Evolutionary conservation across 2,797 vertebrate species (phyloP).

Genomic region (Myotis findleyi): DNA sequence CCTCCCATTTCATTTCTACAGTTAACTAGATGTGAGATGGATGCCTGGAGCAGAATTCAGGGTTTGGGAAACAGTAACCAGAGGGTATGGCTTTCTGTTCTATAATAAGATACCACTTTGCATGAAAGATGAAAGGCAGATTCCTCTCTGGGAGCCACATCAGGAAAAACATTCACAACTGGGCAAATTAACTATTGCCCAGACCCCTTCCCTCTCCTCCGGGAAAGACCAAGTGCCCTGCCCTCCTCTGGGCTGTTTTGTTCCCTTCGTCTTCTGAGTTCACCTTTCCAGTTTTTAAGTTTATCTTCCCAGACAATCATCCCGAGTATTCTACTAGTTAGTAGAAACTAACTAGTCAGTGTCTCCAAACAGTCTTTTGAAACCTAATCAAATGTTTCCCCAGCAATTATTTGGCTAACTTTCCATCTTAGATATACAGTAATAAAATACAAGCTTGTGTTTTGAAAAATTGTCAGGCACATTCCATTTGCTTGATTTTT

Average conservation of each 20-base stretch:
- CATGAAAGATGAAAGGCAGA: background rate
- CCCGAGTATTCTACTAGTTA: slow-evolving; percentile 58
- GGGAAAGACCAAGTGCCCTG: background rate
- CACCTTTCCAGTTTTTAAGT: slow-evolving; percentile 47
- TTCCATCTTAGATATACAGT: background rate
- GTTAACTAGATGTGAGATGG: slow-evolving; percentile 62
- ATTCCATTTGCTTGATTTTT: slow-evolving; percentile 37
- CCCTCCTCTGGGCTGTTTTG: background rate
- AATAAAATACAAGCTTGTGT: slow-evolving; percentile 18
- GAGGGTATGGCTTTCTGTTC: slow-evolving; percentile 26
- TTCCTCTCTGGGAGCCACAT: slow-evolving; percentile 54
- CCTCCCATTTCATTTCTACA: slow-evolving; percentile 72
- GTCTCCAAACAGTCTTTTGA: slow-evolving; percentile 42
- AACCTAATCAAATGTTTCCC: slow-evolving; percentile 60
- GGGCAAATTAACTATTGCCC: slow-evolving; percentile 4
- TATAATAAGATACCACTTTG: slow-evolving; percentile 51
- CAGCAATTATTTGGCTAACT: slow-evolving; percentile 53
- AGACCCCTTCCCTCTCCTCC: background rate
- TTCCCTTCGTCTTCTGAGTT: background rate
- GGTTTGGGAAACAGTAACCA: background rate
- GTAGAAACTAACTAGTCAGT: slow-evolving; percentile 21
- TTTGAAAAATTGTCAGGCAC: background rate
- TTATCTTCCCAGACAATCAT: slow-evolving; percentile 62
- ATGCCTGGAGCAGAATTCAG: slow-evolving; percentile 1
- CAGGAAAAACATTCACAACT: slow-evolving; percentile 38